Percentiles rank a stretch among this genome's conserved stretches.
These are phyloP conservation scores for Thalpophila matura DNA, from an alignment of 2,888 invertebrate genomes.

Conservation along the genomic window DNA sequence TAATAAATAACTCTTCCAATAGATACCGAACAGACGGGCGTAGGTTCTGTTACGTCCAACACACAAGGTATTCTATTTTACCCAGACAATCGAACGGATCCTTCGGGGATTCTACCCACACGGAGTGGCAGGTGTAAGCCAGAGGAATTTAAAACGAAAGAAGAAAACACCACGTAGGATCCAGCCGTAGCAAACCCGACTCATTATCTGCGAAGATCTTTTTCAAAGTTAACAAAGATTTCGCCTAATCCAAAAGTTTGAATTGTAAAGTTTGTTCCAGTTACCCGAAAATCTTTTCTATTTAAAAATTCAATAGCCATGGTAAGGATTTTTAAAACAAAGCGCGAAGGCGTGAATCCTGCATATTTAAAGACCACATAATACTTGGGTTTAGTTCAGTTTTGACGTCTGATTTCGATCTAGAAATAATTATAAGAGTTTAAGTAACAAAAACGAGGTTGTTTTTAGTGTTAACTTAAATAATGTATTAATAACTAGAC, in stretches of 20 bases:
- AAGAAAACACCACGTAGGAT: slow-evolving; percentile 10
- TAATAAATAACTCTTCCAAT: slow-evolving; percentile 32
- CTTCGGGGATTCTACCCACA: slow-evolving; percentile 30
- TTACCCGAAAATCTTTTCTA: slow-evolving; percentile 53
- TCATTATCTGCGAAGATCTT: slow-evolving; percentile 54
- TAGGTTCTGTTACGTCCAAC: slow-evolving; percentile 39
- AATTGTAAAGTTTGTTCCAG: slow-evolving; percentile 64
- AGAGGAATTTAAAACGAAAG: slow-evolving; percentile 36
- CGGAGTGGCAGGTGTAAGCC: slow-evolving; percentile 33
- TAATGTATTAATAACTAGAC: slow-evolving; percentile 1
- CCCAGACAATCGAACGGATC: slow-evolving; percentile 36
- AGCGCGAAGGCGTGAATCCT: not conserved
- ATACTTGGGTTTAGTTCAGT: not conserved
- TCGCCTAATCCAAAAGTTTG: slow-evolving; percentile 67
- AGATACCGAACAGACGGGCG: slow-evolving; percentile 18
- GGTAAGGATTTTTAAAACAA: slow-evolving; percentile 44
- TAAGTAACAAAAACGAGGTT: too few species aligned
- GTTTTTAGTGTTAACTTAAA: not conserved
- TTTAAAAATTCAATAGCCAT: slow-evolving; percentile 59
- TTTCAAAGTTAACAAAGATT: slow-evolving; percentile 68
- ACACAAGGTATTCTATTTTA: slow-evolving; percentile 27
- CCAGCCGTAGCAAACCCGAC: slow-evolving; percentile 15
- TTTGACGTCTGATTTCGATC: too few species aligned
- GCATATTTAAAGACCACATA: slow-evolving; percentile 4
- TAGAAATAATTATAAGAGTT: too few species aligned